Conservation (phyloP, 1,140 invertebrate species). For the Drosophila persimilis region DNA sequence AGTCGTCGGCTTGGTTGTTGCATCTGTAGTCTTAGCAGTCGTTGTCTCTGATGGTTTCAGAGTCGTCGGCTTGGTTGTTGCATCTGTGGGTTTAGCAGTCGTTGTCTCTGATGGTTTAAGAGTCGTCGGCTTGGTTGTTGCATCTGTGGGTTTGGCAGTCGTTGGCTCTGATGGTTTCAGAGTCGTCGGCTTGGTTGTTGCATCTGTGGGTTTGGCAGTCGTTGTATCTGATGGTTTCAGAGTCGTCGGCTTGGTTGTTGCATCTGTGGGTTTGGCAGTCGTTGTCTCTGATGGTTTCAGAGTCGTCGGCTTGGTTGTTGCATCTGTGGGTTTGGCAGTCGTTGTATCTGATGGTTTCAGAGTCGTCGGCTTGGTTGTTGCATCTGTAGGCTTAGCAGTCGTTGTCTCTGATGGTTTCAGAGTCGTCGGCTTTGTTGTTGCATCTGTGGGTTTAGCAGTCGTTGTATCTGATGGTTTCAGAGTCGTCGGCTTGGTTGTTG, state of each 20-base stretch:
- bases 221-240: neutral
- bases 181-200: neutral
- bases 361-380: no score
- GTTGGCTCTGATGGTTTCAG: constrained; percentile 1
- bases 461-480: neutral
- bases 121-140: constrained; percentile 2
- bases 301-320: neutral
- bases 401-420: neutral
- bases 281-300: neutral
- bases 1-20: neutral
- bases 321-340: neutral
- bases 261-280: neutral
- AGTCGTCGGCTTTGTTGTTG: neutral
- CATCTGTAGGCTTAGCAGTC: constrained; percentile 1
- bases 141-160: neutral
- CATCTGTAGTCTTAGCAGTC: neutral
- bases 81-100: neutral
- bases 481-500: constrained; percentile 3
- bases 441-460: neutral
- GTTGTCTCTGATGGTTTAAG: neutral
- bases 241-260: neutral
- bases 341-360: no score
- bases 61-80: constrained; percentile 1
- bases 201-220: neutral
- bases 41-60: neutral